Evolutionary conservation across 92 coral and sea anemone species (phyloP).

Genomic region (Meandrina meandrites): DNA sequence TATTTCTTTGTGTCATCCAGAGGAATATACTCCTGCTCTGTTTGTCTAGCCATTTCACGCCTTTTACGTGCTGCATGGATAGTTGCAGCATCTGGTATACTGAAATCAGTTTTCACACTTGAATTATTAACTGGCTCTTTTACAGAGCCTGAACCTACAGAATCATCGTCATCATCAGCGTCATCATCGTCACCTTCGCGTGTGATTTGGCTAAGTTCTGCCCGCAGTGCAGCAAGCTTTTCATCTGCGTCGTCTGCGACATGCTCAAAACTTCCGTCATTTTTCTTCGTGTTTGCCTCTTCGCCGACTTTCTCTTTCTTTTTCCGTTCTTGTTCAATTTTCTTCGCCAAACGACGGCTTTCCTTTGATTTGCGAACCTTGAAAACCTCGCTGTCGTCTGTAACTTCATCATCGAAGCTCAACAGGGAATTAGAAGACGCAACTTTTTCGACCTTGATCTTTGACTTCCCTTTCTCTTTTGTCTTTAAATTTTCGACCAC

Average conservation of each 20-base stretch:
- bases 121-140: conserved; percentile 34
- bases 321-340: conserved; percentile 69
- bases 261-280: conserved; percentile 16
- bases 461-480: conserved; percentile 44
- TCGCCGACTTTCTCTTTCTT: conserved; percentile 63
- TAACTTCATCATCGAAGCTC: conserved; percentile 81
- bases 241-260: conserved; percentile 45
- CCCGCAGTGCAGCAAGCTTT: conserved; percentile 85
- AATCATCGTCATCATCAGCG: conserved; percentile 53
- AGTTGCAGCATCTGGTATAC: conserved; percentile 97
- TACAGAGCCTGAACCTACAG: conserved; percentile 24
- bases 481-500: conserved; percentile 33
- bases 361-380: conserved; percentile 95
- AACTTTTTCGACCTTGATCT: conserved; percentile 57
- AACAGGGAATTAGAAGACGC: conserved; percentile 80
- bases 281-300: conserved; percentile 14
- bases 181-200: conserved; percentile 75
- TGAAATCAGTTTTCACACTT: conserved; percentile 54
- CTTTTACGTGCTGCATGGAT: conserved; percentile 95
- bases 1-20: conserved; percentile 82
- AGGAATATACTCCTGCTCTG: conserved; percentile 84
- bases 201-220: conserved; percentile 86
- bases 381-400: conserved; percentile 74
- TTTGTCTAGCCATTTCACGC: conserved; percentile 95
- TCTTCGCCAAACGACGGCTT: conserved; percentile 91